A percentile compares a stretch with the other conserved stretches of the same genome.
phyloP scores from a whole-genome alignment of 2,113 vertebrate species.

The Leucopsar rothschildi region DNA sequence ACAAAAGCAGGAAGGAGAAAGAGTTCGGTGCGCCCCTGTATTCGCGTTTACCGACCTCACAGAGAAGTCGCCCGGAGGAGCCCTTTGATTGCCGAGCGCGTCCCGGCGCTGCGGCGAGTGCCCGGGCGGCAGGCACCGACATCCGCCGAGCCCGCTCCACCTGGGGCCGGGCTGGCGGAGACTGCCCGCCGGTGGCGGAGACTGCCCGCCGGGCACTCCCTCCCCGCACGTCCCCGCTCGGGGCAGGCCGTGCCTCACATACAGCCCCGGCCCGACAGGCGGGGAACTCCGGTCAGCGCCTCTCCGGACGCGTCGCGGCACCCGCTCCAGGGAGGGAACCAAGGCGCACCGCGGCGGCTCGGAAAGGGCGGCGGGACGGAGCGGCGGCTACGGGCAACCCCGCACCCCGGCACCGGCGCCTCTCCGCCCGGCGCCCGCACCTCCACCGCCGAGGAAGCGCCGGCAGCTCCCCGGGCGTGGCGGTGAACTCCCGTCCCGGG shows the following conservation, averaged over 20 bases:
- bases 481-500: neutral
- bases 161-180: neutral
- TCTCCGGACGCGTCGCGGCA: neutral
- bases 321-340: neutral
- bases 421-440: neutral
- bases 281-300: neutral
- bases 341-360: neutral
- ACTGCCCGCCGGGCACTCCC: neutral
- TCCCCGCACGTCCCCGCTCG: neutral
- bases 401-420: neutral
- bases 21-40: neutral
- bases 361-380: neutral
- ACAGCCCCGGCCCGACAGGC: neutral
- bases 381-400: neutral
- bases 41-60: neutral
- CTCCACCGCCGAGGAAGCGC: neutral
- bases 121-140: neutral
- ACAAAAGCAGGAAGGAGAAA: slow-evolving; percentile 26
- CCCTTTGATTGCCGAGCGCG: neutral
- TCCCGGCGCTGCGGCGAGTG: neutral
- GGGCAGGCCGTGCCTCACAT: neutral
- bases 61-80: neutral
- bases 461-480: slow-evolving; percentile 21
- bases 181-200: neutral
- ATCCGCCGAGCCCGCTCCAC: neutral